Evolutionary conservation across 2,113 vertebrate species (phyloP).

Genomic region (Cyanoderma ruficeps): DNA sequence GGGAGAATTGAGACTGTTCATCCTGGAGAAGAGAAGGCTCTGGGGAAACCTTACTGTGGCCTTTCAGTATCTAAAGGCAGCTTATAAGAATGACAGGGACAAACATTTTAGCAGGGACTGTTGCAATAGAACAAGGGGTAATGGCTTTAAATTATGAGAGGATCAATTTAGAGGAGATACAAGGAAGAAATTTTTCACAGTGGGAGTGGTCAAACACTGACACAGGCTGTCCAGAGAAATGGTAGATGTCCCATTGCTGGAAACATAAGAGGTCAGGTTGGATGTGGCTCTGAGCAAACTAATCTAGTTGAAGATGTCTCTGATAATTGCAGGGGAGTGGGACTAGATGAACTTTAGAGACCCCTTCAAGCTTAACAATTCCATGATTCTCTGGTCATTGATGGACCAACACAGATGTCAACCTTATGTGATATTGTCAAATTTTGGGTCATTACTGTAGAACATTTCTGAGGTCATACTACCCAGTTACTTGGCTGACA

Average conservation of each 20-base stretch:
- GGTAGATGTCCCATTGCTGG: not conserved
- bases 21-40: not conserved
- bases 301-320: not conserved
- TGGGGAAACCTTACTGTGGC: not conserved
- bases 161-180: not conserved
- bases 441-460: not conserved
- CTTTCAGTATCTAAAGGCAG: not conserved
- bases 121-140: not conserved
- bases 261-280: not conserved
- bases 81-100: not conserved
- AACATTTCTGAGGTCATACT: not conserved
- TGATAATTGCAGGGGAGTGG: not conserved
- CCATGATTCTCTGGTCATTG: not conserved
- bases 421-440: not conserved
- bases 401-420: not conserved
- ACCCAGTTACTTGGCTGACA: not conserved
- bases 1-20: not conserved
- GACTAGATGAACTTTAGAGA: not conserved
- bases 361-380: not conserved
- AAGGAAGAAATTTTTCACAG: not conserved
- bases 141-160: not conserved
- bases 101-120: not conserved
- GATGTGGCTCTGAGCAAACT: not conserved
- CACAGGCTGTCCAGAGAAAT: not conserved
- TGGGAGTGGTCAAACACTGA: not conserved